Evolutionary conservation across 2,113 vertebrate genomes (phyloP).

Genomic region (Speoplatyrhinus poulsoni): DNA sequence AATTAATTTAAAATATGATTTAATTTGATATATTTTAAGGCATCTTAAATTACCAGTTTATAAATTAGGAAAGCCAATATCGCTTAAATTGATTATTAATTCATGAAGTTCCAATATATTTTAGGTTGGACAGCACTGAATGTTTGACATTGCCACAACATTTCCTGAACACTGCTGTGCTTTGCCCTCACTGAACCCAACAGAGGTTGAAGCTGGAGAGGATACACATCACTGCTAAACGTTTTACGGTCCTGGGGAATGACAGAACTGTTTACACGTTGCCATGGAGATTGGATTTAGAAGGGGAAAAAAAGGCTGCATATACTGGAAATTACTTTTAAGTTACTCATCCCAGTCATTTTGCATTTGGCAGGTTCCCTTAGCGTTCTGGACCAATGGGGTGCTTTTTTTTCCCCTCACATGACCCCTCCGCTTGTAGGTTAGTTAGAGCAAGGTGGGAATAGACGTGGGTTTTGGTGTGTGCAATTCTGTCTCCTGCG

Average conservation of each 20-base stretch:
- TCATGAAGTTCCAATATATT: constrained; percentile 15
- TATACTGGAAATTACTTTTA: constrained; percentile 73
- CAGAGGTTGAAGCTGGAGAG: constrained; percentile 38
- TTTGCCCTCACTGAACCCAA: constrained; percentile 35
- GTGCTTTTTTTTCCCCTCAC: constrained; percentile 37
- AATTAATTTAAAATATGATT: no score
- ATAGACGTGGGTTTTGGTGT: constrained; percentile 19
- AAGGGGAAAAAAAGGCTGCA: constrained; percentile 33
- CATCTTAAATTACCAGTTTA: no score
- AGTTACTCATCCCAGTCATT: constrained; percentile 59
- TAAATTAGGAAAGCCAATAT: no score
- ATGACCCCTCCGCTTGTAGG: constrained; percentile 35
- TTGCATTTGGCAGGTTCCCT: constrained; percentile 56
- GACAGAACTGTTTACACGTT: constrained; percentile 72
- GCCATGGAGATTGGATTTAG: constrained; percentile 60
- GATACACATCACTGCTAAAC: constrained; percentile 39
- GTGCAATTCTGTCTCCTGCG: constrained; percentile 25
- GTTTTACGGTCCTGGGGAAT: constrained; percentile 61
- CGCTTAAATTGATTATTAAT: no score
- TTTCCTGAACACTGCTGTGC: constrained; percentile 42
- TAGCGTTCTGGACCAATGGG: constrained; percentile 39
- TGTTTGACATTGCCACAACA: constrained; percentile 39
- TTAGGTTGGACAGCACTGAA: constrained; percentile 13
- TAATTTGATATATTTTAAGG: no score
- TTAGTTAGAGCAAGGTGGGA: constrained; percentile 18